These are phyloP conservation scores for Pomatorhinus ruficollis DNA, from an alignment of 2,113 vertebrate genomes.

Conservation along the genomic window DNA sequence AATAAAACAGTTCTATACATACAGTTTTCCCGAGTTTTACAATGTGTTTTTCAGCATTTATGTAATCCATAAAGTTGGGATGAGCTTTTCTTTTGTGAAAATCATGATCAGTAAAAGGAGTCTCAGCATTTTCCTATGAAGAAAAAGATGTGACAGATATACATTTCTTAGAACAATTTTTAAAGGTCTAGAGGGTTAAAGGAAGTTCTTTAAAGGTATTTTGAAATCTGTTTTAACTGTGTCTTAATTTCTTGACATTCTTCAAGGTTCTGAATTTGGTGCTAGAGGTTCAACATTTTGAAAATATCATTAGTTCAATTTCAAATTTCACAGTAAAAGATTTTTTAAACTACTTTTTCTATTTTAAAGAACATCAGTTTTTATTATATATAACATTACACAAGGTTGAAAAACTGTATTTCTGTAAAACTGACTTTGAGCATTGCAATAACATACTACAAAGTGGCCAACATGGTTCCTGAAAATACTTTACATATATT, in stretches of 20 bases:
- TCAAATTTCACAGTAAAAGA: background rate
- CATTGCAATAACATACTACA: background rate
- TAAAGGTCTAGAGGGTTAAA: background rate
- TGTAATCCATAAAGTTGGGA: conserved; percentile 81
- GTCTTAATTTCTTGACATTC: background rate
- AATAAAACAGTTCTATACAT: conserved; percentile 25
- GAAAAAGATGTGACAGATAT: background rate
- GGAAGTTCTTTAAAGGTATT: background rate
- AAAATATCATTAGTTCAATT: background rate
- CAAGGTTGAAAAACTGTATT: background rate
- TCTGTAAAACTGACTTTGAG: background rate
- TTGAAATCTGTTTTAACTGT: background rate
- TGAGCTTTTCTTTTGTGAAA: conserved; percentile 86
- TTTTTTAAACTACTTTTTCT: background rate
- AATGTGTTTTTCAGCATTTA: conserved; percentile 85
- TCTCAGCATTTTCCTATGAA: conserved; percentile 79
- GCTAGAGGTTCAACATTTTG: background rate
- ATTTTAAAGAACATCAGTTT: fast-evolving
- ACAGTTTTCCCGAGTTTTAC: conserved; percentile 89
- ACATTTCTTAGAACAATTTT: background rate
- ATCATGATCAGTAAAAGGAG: conserved; percentile 84
- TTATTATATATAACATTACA: background rate
- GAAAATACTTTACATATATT: background rate
- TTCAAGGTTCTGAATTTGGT: background rate
- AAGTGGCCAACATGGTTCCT: fast-evolving